phyloP scores from a whole-genome alignment of 2,113 vertebrate species.

The rabbit (Oryctolagus cuniculus) region DNA sequence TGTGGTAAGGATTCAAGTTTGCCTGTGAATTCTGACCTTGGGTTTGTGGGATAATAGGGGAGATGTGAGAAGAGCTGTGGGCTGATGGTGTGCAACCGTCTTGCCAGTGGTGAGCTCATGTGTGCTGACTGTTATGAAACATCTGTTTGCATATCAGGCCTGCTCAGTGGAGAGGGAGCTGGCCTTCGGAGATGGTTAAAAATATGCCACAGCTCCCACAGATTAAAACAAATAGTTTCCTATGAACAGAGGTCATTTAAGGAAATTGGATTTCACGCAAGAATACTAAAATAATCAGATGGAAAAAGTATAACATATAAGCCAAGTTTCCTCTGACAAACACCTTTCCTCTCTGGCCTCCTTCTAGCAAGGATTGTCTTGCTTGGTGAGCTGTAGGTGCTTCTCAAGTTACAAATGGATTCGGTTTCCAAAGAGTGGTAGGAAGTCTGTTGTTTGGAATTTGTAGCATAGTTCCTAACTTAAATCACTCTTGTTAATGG shows the following conservation, averaged over 20 bases:
- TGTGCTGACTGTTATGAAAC: conserved; percentile 73
- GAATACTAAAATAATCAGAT: conserved; percentile 71
- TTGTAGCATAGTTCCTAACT: conserved; percentile 34
- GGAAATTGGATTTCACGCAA: conserved; percentile 73
- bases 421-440: conserved; percentile 59
- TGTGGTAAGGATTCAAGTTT: not conserved
- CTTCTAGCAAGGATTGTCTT: conserved; percentile 55
- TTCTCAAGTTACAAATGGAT: conserved; percentile 62
- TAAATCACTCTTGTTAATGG: conserved; percentile 57
- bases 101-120: conserved; percentile 80
- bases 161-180: conserved; percentile 60
- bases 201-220: conserved; percentile 72
- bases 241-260: conserved; percentile 77
- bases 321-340: conserved; percentile 64
- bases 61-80: conserved; percentile 54
- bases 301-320: conserved; percentile 44
- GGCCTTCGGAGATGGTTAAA: conserved; percentile 68
- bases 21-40: conserved; percentile 48
- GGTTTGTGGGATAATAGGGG: conserved; percentile 47
- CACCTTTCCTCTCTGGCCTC: conserved; percentile 53
- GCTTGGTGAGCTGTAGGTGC: conserved; percentile 55
- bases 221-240: conserved; percentile 80
- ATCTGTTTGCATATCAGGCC: conserved; percentile 79
- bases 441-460: conserved; percentile 65
- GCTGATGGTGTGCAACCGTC: conserved; percentile 54